These are phyloP conservation scores for Rhopalosiphum maidis DNA, from an alignment of 1,140 invertebrate genomes.

Conservation along the genomic window DNA sequence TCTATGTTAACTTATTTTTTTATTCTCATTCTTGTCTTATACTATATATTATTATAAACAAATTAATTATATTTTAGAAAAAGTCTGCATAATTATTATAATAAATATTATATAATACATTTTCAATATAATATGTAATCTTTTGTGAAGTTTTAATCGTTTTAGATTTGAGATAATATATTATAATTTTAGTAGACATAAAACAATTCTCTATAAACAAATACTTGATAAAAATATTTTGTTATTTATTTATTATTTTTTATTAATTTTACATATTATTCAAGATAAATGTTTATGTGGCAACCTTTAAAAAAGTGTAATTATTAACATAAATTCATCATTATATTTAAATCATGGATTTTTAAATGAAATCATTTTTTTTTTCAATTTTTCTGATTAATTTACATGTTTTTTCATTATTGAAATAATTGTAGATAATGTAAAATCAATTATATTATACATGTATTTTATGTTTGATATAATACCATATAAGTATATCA, in stretches of 20 bases:
- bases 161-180: background rate
- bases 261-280: background rate
- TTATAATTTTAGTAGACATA: constrained; percentile 7
- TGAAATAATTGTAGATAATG: background rate
- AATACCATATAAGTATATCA: background rate
- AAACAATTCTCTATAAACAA: background rate
- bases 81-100: background rate
- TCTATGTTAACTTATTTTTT: constrained; percentile 23
- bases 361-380: background rate
- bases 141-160: background rate
- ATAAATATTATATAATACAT: background rate
- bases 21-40: background rate
- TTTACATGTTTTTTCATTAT: background rate
- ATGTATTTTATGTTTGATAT: constrained; percentile 6
- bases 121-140: background rate
- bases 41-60: background rate
- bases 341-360: background rate
- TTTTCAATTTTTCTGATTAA: background rate
- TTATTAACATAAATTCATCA: background rate
- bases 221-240: background rate
- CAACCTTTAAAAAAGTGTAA: background rate
- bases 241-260: background rate
- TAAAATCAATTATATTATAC: background rate
- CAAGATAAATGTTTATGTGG: background rate
- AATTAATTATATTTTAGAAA: constrained; percentile 32